Conservation (phyloP, 2,888 invertebrate species). For the Cataglyphis rosenhaueri region DNA sequence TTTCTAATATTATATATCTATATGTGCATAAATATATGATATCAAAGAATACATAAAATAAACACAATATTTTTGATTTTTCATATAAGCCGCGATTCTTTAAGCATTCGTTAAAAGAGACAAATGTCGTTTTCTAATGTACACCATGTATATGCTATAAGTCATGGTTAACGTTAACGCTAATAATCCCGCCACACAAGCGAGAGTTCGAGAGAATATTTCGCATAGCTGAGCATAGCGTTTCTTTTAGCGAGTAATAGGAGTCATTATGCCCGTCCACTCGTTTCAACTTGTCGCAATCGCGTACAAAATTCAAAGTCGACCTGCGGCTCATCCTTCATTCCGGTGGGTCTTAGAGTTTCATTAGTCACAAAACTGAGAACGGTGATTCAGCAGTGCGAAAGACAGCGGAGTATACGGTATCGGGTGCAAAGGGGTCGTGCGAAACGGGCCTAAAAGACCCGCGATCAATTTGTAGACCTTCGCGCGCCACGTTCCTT, state of each 20-base stretch:
- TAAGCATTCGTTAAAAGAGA: not conserved
- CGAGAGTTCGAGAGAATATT: slow-evolving; percentile 5
- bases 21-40: not conserved
- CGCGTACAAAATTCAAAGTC: slow-evolving; percentile 47
- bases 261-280: slow-evolving; percentile 14
- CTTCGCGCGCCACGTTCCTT: slow-evolving; percentile 44
- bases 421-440: slow-evolving; percentile 74
- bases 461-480: slow-evolving; percentile 67
- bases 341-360: slow-evolving; percentile 52
- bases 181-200: slow-evolving; percentile 1
- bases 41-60: not conserved
- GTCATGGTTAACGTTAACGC: slow-evolving; percentile 5
- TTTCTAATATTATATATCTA: not conserved
- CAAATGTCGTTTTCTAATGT: not conserved
- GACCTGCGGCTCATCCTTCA: slow-evolving; percentile 56
- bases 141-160: not conserved
- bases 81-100: not conserved
- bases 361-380: slow-evolving; percentile 70
- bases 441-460: slow-evolving; percentile 72
- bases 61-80: slow-evolving; percentile 11
- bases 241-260: slow-evolving; percentile 42
- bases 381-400: slow-evolving; percentile 70
- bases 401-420: slow-evolving; percentile 67
- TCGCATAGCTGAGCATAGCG: slow-evolving; percentile 15
- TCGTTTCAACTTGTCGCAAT: slow-evolving; percentile 38